Base-by-base conservation (phyloP, 35 echinoderm and acorn worm genomes). In the Amphiura filiformis region DNA sequence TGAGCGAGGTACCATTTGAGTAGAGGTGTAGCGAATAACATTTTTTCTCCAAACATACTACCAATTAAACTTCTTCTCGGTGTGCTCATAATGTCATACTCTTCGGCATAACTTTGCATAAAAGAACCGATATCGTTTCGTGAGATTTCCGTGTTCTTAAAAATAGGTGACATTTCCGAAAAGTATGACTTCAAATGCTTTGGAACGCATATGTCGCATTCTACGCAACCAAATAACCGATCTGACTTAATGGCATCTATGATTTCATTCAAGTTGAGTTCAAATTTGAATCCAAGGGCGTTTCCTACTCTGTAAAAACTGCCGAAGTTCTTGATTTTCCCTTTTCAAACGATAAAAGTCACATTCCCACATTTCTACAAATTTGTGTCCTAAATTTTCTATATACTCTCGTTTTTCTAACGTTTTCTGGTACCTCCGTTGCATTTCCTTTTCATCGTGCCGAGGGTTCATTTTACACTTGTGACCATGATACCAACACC, bases 401-500 rank as follows among this genome's bases (percentile, higher is more conserved):
- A 85, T 85, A 42, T 85, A 85, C 23, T n/a, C 1, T 23, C 35
- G 15, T 32, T 37, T 85, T 42, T 1, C 31, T 30, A 14, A 44
- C 40, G 40, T 88, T 87, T 2, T 75, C 44, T 80, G 78, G 77
- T n/a, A 80, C 41, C 0, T 12, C 35, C 64, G 13, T 38, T 1
- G 76, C 26, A 38, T 30, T 35, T 86, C 77, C 38, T 35, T 47
- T 2, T 47, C 36, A 11, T 57, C 65, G 36, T 84, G 77, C 76
- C 34, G 78, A 47, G 61, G 0, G 39, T 75, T 80, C 4, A 88
- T 57, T 32, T 75, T 22, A 81, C 91, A 92, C 31, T 87, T 35
- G 56, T 93, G 91, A 39, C 91, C 91, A 75, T 93, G 91, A 35
- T 80, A 89, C 17, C 49, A 93, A 78, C 91, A 93, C 3, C 91